Evolutionary conservation across 2,113 vertebrate species (phyloP).

Genomic region (Sinocyclocheilus maitianheensis): DNA sequence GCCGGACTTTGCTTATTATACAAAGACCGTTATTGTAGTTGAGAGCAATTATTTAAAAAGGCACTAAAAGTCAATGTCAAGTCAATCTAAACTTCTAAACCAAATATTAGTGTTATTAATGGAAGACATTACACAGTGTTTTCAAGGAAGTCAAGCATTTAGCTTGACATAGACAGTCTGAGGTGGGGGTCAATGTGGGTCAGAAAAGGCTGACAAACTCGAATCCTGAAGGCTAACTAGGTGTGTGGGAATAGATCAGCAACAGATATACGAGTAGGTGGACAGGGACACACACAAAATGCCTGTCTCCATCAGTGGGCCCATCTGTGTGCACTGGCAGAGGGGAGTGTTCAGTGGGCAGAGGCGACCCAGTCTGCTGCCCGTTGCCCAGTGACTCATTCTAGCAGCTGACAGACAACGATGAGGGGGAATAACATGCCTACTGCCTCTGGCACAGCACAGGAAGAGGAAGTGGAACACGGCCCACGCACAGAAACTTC

Average conservation of each 20-base stretch:
- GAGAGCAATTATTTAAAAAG: background rate
- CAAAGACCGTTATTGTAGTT: background rate
- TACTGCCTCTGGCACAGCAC: conserved; percentile 31
- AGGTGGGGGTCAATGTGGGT: background rate
- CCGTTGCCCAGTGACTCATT: conserved; percentile 47
- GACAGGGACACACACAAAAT: conserved; percentile 20
- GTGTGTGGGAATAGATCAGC: background rate
- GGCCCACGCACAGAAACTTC: conserved; percentile 44
- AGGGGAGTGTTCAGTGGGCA: conserved; percentile 30
- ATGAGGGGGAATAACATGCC: conserved; percentile 23
- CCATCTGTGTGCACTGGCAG: conserved; percentile 32
- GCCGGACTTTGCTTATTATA: background rate
- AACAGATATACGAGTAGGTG: background rate
- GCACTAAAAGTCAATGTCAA: background rate
- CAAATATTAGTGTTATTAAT: background rate
- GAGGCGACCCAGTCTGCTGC: conserved; percentile 20
- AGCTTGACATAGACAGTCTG: background rate
- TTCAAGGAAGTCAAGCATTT: background rate
- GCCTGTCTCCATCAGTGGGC: background rate
- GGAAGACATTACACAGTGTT: background rate
- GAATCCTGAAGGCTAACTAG: background rate
- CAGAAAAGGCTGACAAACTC: conserved; percentile 14
- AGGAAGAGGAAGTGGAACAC: conserved; percentile 46
- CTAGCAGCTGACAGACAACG: conserved; percentile 47
- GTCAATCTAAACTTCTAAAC: background rate